Evolutionary conservation across 2,888 invertebrate genomes (phyloP).

Genomic region (Crossocerus cetratus): DNA sequence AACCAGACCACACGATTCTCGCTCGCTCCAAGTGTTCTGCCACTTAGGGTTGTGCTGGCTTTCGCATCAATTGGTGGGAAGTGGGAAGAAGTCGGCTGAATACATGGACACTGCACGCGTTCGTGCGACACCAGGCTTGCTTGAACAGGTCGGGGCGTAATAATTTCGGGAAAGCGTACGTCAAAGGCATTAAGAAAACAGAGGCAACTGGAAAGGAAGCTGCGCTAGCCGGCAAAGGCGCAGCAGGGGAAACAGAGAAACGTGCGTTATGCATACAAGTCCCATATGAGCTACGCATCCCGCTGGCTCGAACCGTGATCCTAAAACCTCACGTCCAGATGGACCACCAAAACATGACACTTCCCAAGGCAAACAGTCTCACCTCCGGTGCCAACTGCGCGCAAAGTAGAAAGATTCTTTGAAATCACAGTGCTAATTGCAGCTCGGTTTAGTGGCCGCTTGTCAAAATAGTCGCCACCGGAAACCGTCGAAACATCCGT

Average conservation of each 20-base stretch:
- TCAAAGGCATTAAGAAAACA: conserved; percentile 2
- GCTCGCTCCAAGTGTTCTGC: too few species aligned
- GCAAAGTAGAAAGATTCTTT: conserved; percentile 23
- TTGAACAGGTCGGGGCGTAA: conserved; percentile 1
- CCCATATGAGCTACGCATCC: conserved; percentile 48
- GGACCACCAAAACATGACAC: conserved; percentile 55
- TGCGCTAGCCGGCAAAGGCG: conserved; percentile 18
- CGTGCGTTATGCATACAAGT: conserved; percentile 44
- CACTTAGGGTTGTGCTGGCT: too few species aligned
- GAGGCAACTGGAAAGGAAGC: not conserved
- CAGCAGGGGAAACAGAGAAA: conserved; percentile 27
- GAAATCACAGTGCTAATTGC: conserved; percentile 23
- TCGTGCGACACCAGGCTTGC: not conserved
- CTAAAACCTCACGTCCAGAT: conserved; percentile 48
- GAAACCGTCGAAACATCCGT: not conserved
- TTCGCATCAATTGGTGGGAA: too few species aligned
- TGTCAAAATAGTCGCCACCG: conserved; percentile 22
- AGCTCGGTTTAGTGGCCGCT: conserved; percentile 3
- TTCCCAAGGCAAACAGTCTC: conserved; percentile 55
- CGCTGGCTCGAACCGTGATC: conserved; percentile 41
- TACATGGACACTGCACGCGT: not conserved
- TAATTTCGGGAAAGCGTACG: not conserved
- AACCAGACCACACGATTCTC: not conserved
- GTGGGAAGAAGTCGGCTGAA: too few species aligned
- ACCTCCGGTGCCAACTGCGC: conserved; percentile 44